A percentile compares a stretch with the other conserved stretches of the same genome.
These are phyloP conservation scores for Nasonovia ribisnigri DNA, from an alignment of 2,888 invertebrate species.

Conservation along the genomic window DNA sequence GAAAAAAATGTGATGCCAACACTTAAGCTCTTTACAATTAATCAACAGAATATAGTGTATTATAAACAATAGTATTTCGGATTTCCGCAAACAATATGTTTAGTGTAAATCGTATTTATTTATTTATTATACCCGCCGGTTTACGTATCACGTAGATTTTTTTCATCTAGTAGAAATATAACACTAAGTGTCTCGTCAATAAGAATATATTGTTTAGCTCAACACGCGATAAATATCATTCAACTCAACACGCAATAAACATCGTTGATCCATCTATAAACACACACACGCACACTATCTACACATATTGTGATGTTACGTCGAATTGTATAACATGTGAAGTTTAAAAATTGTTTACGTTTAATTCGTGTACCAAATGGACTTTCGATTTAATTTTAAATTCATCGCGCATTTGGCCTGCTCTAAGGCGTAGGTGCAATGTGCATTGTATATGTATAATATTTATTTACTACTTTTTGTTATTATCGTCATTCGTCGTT, in stretches of 20 bases:
- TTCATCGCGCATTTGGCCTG: not conserved
- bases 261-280: not conserved
- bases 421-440: not conserved
- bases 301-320: not conserved
- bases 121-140: not conserved
- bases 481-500: not conserved
- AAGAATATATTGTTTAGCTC: not conserved
- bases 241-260: not conserved
- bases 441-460: not conserved
- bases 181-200: not conserved
- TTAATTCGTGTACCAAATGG: not conserved
- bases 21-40: not conserved
- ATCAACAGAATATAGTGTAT: not conserved
- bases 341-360: not conserved
- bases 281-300: not conserved
- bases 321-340: not conserved
- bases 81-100: slow-evolving; percentile 3
- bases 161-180: not conserved
- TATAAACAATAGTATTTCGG: not conserved
- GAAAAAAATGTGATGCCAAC: not conserved
- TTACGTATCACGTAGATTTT: not conserved
- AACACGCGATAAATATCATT: not conserved
- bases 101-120: not conserved
- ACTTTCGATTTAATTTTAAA: slow-evolving; percentile 1
- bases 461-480: not conserved